These are phyloP conservation scores for Parotia lawesii DNA, from an alignment of 2,113 vertebrate species.

Conservation along the genomic window DNA sequence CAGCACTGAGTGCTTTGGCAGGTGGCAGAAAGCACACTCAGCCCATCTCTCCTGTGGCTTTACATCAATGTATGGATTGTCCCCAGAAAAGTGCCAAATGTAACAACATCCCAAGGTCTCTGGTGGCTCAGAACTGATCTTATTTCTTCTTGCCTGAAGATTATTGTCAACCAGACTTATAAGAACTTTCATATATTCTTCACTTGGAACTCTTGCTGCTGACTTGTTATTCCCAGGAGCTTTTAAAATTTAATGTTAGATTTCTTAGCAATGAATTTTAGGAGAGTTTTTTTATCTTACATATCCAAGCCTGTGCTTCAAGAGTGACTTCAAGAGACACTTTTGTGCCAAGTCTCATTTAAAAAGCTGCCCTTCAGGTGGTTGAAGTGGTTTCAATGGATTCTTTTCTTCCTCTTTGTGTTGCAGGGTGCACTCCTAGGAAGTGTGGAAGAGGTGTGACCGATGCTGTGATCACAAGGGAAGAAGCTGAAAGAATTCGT, in stretches of 20 bases:
- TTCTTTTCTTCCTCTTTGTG: not conserved
- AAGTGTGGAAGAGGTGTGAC: conserved; percentile 87
- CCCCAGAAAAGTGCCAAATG: not conserved
- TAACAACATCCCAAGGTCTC: not conserved
- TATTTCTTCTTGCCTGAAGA: not conserved
- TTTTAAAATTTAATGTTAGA: not conserved
- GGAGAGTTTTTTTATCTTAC: not conserved
- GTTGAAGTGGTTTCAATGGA: not conserved
- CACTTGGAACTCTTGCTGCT: not conserved
- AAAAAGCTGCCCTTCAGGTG: not conserved
- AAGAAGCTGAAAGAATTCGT: conserved; percentile 80
- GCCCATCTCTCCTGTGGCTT: not conserved
- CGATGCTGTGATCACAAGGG: conserved; percentile 80
- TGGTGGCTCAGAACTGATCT: not conserved
- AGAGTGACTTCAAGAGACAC: not conserved
- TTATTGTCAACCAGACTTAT: not conserved
- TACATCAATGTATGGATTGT: not conserved
- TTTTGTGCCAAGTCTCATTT: not conserved
- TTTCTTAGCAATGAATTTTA: not conserved
- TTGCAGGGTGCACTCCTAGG: conserved; percentile 88
- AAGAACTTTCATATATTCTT: not conserved
- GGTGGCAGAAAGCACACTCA: not conserved
- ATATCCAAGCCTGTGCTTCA: not conserved
- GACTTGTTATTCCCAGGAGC: not conserved
- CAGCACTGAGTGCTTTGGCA: not conserved